These are phyloP conservation scores for Prosapia bicincta DNA, from an alignment of 2,888 invertebrate genomes.

Conservation along the genomic window DNA sequence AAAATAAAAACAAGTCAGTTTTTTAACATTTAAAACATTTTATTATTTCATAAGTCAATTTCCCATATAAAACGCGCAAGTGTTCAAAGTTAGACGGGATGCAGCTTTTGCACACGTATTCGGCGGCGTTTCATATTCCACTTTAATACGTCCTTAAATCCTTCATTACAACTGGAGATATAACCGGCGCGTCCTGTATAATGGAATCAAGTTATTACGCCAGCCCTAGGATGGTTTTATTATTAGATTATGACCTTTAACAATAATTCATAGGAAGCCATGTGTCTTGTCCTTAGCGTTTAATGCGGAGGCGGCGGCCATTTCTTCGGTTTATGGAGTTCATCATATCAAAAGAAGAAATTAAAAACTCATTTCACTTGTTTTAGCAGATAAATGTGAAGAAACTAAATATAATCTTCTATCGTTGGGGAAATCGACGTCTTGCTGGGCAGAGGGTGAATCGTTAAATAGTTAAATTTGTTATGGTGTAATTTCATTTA, in stretches of 20 bases:
- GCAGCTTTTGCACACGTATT: background rate
- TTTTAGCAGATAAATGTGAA: too few species aligned
- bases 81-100: too few species aligned
- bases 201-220: background rate
- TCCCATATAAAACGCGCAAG: too few species aligned
- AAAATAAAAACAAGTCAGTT: too few species aligned
- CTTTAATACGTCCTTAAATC: background rate
- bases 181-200: background rate
- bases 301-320: background rate
- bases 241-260: background rate
- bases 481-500: too few species aligned
- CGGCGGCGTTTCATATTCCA: background rate
- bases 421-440: too few species aligned
- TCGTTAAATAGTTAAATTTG: too few species aligned
- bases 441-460: too few species aligned
- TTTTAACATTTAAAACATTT: too few species aligned
- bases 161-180: background rate
- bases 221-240: background rate
- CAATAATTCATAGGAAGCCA: background rate
- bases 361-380: too few species aligned
- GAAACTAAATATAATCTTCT: too few species aligned
- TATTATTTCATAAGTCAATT: too few species aligned
- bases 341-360: background rate
- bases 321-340: background rate
- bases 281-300: background rate